These are phyloP conservation scores for Micrastur ruficollis DNA, from an alignment of 2,797 vertebrate genomes.

Conservation along the genomic window DNA sequence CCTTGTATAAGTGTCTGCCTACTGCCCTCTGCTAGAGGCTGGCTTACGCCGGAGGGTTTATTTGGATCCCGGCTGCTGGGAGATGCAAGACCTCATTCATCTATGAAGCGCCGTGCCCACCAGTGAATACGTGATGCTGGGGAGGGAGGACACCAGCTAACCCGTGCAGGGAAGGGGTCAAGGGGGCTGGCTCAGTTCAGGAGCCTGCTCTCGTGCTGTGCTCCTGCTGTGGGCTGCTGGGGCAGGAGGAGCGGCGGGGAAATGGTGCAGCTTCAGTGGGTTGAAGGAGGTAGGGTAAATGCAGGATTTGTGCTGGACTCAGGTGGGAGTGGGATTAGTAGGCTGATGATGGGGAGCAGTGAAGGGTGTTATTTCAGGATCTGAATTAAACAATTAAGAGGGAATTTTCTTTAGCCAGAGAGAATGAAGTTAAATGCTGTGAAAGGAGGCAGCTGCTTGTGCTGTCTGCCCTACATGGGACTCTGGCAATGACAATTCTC, in stretches of 20 bases:
- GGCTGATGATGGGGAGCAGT: background rate
- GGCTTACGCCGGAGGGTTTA: background rate
- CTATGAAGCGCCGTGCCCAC: background rate
- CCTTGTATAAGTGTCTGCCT: background rate
- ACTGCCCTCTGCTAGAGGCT: background rate
- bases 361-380: background rate
- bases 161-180: background rate
- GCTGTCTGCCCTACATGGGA: constrained; percentile 33
- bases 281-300: background rate
- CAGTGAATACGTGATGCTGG: background rate
- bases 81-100: background rate
- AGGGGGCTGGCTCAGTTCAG: background rate
- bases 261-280: fast-evolving
- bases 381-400: background rate
- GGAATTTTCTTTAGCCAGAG: background rate
- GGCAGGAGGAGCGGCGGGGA: background rate
- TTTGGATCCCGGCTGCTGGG: background rate
- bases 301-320: background rate
- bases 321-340: background rate
- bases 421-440: background rate
- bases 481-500: constrained; percentile 32
- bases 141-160: background rate
- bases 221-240: background rate
- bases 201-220: background rate
- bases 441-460: background rate